Percentiles rank a stretch among this genome's conserved stretches.
phyloP scores from a whole-genome alignment of 2,797 vertebrate genomes.

The Odontamblyopus rebecca region DNA sequence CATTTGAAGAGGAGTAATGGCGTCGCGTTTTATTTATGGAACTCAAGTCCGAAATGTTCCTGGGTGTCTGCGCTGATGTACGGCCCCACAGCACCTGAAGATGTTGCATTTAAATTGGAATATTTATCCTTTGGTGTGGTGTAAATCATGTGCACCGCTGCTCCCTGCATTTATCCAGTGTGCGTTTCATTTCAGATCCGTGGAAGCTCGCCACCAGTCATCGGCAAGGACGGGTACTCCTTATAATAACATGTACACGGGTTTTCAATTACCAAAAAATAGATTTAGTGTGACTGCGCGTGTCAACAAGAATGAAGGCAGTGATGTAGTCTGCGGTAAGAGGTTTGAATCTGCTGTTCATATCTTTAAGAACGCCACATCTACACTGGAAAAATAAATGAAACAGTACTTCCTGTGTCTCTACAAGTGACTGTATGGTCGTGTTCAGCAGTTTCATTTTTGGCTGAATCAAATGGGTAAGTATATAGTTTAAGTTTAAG shows the following conservation, averaged over 20 bases:
- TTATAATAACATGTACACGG: conserved; percentile 48
- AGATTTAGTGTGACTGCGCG: conserved; percentile 46
- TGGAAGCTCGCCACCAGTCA: conserved; percentile 50
- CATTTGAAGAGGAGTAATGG: conserved; percentile 76
- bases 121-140: conserved; percentile 65
- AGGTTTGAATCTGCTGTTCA: neutral
- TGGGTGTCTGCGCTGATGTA: conserved; percentile 70
- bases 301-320: conserved; percentile 33
- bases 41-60: conserved; percentile 51
- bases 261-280: conserved; percentile 47
- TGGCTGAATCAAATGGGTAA: neutral
- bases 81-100: conserved; percentile 47
- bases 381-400: neutral
- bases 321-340: conserved; percentile 16
- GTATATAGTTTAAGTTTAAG: no score
- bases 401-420: neutral
- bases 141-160: conserved; percentile 66
- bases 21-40: conserved; percentile 72
- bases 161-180: conserved; percentile 67
- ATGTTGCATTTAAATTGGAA: conserved; percentile 82
- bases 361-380: neutral
- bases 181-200: conserved; percentile 47
- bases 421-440: neutral
- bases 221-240: conserved; percentile 32
- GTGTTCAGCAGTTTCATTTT: neutral